Evolutionary conservation across 2,888 invertebrate species (phyloP).

Genomic region (Adelphocoris suturalis): DNA sequence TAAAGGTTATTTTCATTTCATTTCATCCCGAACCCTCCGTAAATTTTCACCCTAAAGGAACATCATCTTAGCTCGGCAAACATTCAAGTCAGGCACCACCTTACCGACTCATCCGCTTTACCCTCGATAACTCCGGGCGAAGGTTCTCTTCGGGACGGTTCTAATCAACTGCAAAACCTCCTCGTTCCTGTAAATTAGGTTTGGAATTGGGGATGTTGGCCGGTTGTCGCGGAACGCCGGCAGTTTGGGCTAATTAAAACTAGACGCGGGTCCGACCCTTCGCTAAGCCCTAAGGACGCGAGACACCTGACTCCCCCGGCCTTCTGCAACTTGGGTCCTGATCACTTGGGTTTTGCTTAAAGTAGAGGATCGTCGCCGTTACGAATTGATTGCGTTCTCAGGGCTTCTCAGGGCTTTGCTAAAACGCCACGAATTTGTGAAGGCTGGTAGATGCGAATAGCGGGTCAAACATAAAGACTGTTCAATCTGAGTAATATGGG

Average conservation of each 20-base stretch:
- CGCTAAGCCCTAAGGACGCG: neutral
- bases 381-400: no score
- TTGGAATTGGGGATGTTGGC: slow-evolving; percentile 26
- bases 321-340: neutral
- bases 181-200: slow-evolving; percentile 36
- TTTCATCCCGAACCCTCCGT: no score
- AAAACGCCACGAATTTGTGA: no score
- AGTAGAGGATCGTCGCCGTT: no score
- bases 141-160: neutral
- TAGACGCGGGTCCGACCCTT: neutral
- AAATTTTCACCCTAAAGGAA: no score
- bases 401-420: no score
- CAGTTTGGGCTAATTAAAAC: slow-evolving; percentile 34
- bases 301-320: neutral
- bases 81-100: neutral
- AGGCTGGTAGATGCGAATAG: no score
- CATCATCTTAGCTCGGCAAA: slow-evolving; percentile 3
- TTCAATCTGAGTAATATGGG: no score
- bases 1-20: no score
- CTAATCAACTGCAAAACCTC: slow-evolving; percentile 33
- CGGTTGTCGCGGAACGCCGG: neutral
- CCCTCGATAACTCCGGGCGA: no score
- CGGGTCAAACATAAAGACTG: no score
- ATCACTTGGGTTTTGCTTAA: neutral
- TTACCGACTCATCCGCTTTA: neutral